Evolutionary conservation across 1,140 invertebrate genomes (phyloP), one percentile per base, ranked within the genome.

Genomic region (Leptinotarsa texana): DNA sequence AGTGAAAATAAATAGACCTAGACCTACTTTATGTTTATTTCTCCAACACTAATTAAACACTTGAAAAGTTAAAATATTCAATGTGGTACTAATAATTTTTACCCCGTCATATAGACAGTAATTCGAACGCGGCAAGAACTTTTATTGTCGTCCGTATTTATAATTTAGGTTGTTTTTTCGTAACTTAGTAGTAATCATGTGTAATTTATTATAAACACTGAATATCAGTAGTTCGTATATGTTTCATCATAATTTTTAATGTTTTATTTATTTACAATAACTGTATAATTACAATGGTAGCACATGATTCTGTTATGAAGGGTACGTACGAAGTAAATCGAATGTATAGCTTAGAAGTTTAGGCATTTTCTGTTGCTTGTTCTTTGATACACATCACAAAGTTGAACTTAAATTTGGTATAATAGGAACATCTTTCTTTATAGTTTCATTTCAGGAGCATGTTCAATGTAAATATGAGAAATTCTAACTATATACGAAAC

Each of bases 61-160:
- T 57, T 15, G 13, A 57, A n/a, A 57, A 57, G n/a, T 57, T 18
- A 15, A 17, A 57, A 57, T 57, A 57, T n/a, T 18, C 51, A 57
- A 57, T 18, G 51, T 57, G 51, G 13, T 48, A 27, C 22, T 27
- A 27, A 24, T 65, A 65, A 65, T 21, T 65, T 24, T 65, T 17
- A 24, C n/a, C 0, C 24, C 63, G 4, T 65, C 6, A 65, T 17
- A 0, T 24, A 27, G 21, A 65, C 24, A 65, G 15, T 6, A 57
- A 57, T 57, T 57, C n/a, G 51, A 57, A 57, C n/a, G 17, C n/a
- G 24, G 13, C 17, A 13, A 11, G 13, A 22, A 66, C 27, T 66
- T 66, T 66, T 66, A 66, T 66, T 66, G 22, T 66, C 15, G 21
- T 66, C 15, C 22, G 21, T 66, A 66, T 66, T 66, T 66, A 66